These are phyloP conservation scores for Aphelocoma californica DNA, from an alignment of 2,797 vertebrate species.

Conservation along the genomic window DNA sequence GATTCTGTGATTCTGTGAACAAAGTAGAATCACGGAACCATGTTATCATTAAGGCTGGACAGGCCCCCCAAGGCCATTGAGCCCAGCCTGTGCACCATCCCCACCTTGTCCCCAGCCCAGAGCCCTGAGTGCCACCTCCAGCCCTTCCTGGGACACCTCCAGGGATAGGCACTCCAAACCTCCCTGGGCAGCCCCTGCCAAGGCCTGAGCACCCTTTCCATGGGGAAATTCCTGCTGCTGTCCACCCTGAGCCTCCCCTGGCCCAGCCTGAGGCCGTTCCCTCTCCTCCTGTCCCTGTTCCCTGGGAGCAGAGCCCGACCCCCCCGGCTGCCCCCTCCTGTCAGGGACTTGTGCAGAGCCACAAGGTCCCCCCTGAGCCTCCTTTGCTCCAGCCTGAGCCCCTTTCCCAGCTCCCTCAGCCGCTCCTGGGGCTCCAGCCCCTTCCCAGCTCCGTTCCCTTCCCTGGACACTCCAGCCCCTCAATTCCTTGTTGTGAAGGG, in stretches of 20 bases:
- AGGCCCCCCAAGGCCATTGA: accelerated
- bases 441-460: accelerated
- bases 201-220: too few relatives aligned
- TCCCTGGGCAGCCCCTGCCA: not conserved
- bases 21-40: not conserved
- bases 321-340: too few relatives aligned
- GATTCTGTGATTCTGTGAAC: not conserved
- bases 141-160: accelerated
- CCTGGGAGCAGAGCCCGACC: too few relatives aligned
- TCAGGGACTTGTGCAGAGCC: not conserved
- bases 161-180: not conserved
- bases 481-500: not conserved
- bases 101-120: not conserved
- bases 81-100: accelerated
- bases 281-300: too few relatives aligned
- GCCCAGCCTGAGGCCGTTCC: too few relatives aligned
- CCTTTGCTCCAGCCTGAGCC: not conserved
- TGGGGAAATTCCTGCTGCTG: too few relatives aligned
- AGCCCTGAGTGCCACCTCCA: accelerated
- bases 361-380: not conserved
- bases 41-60: not conserved
- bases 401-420: not conserved
- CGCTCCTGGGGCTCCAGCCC: accelerated
- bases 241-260: too few relatives aligned
- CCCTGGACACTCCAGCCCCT: accelerated